Evolutionary conservation across 2,888 invertebrate genomes (phyloP).

Genomic region (Scaptomyza tumidula): DNA sequence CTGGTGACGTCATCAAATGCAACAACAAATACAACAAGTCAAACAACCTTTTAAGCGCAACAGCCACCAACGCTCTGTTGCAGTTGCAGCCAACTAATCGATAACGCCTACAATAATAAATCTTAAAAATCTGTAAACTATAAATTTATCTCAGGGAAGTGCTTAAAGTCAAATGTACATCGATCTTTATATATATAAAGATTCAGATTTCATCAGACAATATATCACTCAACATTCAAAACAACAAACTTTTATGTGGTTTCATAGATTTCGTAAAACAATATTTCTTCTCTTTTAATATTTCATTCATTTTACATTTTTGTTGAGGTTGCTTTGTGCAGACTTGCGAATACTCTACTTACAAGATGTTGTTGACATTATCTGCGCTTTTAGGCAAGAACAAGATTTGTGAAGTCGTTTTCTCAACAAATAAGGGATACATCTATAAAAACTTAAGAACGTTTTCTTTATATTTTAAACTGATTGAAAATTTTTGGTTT

Average conservation of each 20-base stretch:
- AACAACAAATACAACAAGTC: neutral
- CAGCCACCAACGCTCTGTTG: constrained; percentile 7
- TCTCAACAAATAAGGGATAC: too few species aligned
- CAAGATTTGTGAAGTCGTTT: too few species aligned
- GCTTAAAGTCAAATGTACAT: too few species aligned
- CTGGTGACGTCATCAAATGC: constrained; percentile 36
- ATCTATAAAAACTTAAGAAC: too few species aligned
- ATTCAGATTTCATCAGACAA: too few species aligned
- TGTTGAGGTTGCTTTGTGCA: neutral
- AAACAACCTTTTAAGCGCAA: neutral
- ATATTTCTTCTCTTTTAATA: neutral
- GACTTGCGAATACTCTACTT: too few species aligned
- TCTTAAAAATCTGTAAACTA: neutral
- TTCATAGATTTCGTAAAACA: neutral
- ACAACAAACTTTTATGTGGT: neutral
- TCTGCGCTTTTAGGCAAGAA: too few species aligned
- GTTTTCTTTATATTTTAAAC: too few species aligned
- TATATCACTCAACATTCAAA: too few species aligned
- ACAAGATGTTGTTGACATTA: too few species aligned
- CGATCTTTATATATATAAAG: too few species aligned
- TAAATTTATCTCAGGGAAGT: neutral
- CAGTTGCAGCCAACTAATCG: constrained; percentile 27
- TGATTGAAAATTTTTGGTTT: too few species aligned
- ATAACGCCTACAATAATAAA: neutral
- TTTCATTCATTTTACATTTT: neutral